A percentile compares a stretch with the other conserved stretches of the same genome.
Conservation (phyloP, 2,113 vertebrate genomes). For the Phalacrocorax carbo region DNA sequence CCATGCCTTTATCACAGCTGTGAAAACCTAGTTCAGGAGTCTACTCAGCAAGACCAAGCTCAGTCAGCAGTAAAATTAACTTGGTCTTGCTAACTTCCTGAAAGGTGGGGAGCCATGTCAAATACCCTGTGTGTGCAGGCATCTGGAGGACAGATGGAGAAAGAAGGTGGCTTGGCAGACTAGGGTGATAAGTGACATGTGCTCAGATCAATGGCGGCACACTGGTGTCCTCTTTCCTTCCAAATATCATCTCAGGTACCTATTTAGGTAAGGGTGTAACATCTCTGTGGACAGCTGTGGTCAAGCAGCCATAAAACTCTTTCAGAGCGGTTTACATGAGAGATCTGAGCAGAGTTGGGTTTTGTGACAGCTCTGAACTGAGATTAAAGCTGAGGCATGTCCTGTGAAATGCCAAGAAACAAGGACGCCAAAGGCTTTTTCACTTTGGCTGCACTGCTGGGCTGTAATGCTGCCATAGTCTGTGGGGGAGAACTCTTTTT, state of each 20-base stretch:
- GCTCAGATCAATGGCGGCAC: not conserved
- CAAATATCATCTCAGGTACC: not conserved
- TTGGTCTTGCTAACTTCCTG: not conserved
- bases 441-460: not conserved
- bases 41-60: not conserved
- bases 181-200: not conserved
- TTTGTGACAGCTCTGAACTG: not conserved
- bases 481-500: not conserved
- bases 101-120: not conserved
- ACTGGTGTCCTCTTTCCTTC: not conserved
- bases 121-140: not conserved
- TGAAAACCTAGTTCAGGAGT: not conserved
- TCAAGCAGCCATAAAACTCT: not conserved
- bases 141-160: not conserved
- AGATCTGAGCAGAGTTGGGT: not conserved
- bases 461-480: not conserved
- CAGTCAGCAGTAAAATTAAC: not conserved
- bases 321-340: not conserved
- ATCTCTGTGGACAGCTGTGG: not conserved
- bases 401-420: not conserved
- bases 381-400: not conserved
- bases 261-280: not conserved
- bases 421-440: not conserved
- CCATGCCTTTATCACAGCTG: not conserved
- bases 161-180: not conserved